Evolutionary conservation across 2,888 invertebrate species (phyloP), one percentile per base, ranked within the genome.

Genomic region (Scaptomyza flava): DNA sequence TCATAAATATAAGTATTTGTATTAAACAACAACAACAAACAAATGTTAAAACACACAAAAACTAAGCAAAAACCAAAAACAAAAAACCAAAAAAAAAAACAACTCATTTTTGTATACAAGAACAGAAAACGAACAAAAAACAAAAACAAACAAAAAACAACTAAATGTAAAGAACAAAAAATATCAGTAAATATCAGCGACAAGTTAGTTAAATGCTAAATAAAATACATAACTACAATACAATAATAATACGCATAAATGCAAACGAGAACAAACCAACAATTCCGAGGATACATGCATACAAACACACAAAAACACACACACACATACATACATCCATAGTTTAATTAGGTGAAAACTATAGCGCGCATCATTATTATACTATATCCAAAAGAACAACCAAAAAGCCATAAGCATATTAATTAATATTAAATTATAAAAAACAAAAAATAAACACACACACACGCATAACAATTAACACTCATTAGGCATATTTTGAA

Each of bases 281-380:
- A 56, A 65, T 52, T 38, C 60, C 43, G 46, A 66, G 56, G 46
- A 62, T 51, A 62, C 42, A 27, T 17, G 63, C 56, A 74, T 65
- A 41, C 11, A 58, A 48, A 56, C 36, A 48, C 58, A 52, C 20
- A 20, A 0, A 23, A 23, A 43, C 3, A 43, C n/a, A 50, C 9
- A 23, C 34, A 36, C 2, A 36, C 9, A 36, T 2, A 23, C 27
- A 52, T 63, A 60, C 63, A 59, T 42, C 59, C 63, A 79, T 81
- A 77, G 77, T 77, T 76, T 48, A 79, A 81, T 79, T 81, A 84
- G 69, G n/a, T 64, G 38, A 71, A 41, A 75, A 76, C 74, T 75
- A 79, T 88, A 90, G 88, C 80, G 86, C 87, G 87, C 87, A 84
- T 89, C 89, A 81, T 70, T 78, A 79, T 74, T 78, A 79, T 74